These are phyloP conservation scores for Mesaphorura yosii DNA, from an alignment of 1,140 invertebrate species.

Conservation along the genomic window DNA sequence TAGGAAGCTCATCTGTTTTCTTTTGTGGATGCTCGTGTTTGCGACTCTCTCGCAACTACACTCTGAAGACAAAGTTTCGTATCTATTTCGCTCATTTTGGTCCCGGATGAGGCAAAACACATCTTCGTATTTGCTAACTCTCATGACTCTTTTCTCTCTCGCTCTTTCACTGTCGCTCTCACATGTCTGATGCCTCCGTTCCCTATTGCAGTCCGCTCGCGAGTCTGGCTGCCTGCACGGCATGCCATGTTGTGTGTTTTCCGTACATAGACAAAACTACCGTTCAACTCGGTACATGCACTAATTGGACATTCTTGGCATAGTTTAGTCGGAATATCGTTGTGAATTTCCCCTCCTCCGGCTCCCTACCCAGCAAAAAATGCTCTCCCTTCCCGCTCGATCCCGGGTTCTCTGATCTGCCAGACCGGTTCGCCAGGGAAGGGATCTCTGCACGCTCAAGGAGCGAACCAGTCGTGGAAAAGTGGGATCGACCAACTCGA, in stretches of 20 bases:
- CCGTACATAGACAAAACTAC: no score
- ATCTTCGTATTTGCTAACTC: constrained; percentile 15
- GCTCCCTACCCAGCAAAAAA: no score
- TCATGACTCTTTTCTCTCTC: constrained; percentile 22
- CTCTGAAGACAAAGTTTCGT: constrained; percentile 23
- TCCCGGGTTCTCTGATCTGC: constrained; percentile 10
- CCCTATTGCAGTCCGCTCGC: no score
- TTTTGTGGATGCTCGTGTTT: no score
- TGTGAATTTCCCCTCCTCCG: constrained; percentile 24
- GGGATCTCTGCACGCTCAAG: constrained; percentile 21
- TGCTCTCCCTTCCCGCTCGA: constrained; percentile 28
- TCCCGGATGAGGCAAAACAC: constrained; percentile 4
- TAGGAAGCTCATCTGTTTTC: no score
- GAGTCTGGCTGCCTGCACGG: no score
- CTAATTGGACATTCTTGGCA: constrained; percentile 33
- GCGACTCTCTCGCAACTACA: no score
- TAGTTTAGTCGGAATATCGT: constrained; percentile 29
- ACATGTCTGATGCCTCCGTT: constrained; percentile 9
- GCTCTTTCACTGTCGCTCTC: constrained; percentile 3
- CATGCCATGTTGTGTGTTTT: no score
- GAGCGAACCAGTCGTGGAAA: no score
- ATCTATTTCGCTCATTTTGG: constrained; percentile 27
- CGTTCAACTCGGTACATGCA: constrained; percentile 23
- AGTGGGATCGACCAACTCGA: no score
- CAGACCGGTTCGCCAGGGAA: constrained; percentile 23